Evolutionary conservation across 2,113 vertebrate genomes (phyloP).

Genomic region (Crocuta crocuta): DNA sequence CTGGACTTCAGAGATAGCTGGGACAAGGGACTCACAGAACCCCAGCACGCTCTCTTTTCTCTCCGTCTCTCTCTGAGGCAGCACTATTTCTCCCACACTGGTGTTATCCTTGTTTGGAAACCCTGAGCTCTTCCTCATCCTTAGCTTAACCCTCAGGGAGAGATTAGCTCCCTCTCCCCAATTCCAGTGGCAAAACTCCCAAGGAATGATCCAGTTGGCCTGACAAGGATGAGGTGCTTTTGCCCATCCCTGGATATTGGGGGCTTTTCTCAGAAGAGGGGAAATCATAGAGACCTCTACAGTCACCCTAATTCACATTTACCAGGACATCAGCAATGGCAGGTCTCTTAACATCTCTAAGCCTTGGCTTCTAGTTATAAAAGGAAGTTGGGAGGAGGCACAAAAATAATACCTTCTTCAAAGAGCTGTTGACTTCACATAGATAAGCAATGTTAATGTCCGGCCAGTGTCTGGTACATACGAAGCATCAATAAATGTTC

Average conservation of each 20-base stretch:
- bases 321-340: not conserved
- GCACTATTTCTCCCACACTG: not conserved
- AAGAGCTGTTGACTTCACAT: conserved; percentile 25
- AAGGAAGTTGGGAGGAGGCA: not conserved
- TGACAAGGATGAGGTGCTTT: not conserved
- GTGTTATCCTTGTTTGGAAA: not conserved
- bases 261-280: not conserved
- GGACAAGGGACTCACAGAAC: not conserved
- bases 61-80: not conserved
- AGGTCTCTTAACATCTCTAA: not conserved
- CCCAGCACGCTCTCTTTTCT: not conserved
- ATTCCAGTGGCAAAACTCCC: not conserved
- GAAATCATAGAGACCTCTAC: not conserved
- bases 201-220: not conserved
- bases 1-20: not conserved
- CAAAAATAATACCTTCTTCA: conserved; percentile 2
- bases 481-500: conserved; percentile 52
- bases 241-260: not conserved
- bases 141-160: not conserved
- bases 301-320: not conserved
- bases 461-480: not conserved
- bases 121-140: not conserved
- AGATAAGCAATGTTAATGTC: not conserved
- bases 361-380: not conserved
- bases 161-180: not conserved